Percentiles rank a stretch among this genome's conserved stretches.
phyloP scores from a whole-genome alignment of 2,888 invertebrate genomes.

The Cenopis cana region DNA sequence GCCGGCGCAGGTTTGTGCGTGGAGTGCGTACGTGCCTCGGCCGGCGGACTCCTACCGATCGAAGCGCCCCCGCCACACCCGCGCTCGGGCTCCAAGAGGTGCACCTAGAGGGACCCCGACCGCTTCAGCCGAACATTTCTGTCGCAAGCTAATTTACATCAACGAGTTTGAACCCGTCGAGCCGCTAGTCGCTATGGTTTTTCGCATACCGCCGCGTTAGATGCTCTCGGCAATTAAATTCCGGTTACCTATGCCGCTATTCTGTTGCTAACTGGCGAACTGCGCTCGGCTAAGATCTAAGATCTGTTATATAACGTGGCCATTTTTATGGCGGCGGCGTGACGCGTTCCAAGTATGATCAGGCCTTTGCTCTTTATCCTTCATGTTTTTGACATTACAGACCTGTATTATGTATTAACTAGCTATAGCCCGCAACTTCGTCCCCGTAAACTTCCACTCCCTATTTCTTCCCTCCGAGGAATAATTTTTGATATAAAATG shows the following conservation, averaged over 20 bases:
- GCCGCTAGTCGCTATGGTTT: slow-evolving; percentile 58
- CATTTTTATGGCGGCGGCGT: slow-evolving; percentile 52
- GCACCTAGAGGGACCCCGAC: slow-evolving; percentile 70
- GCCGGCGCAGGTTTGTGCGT: slow-evolving; percentile 62
- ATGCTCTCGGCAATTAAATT: slow-evolving; percentile 58
- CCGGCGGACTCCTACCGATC: slow-evolving; percentile 56
- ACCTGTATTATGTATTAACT: neutral
- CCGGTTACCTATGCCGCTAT: slow-evolving; percentile 75
- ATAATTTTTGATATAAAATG: too few relatives aligned
- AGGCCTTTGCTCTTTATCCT: neutral
- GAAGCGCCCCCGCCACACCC: slow-evolving; percentile 56
- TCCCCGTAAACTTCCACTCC: too few relatives aligned
- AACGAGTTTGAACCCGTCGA: slow-evolving; percentile 55
- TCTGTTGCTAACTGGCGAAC: slow-evolving; percentile 67
- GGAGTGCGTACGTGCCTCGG: slow-evolving; percentile 76
- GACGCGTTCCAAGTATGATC: slow-evolving; percentile 49
- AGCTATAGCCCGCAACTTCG: too few relatives aligned
- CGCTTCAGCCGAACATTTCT: slow-evolving; percentile 58
- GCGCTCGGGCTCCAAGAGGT: slow-evolving; percentile 62
- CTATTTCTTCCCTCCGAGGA: too few relatives aligned
- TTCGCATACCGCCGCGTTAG: slow-evolving; percentile 54
- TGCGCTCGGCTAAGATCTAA: slow-evolving; percentile 57
- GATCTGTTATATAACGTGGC: slow-evolving; percentile 60
- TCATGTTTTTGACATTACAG: neutral
- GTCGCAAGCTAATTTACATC: slow-evolving; percentile 62